Evolutionary conservation across 2,113 vertebrate species (phyloP).

Genomic region (Tichodroma muraria): DNA sequence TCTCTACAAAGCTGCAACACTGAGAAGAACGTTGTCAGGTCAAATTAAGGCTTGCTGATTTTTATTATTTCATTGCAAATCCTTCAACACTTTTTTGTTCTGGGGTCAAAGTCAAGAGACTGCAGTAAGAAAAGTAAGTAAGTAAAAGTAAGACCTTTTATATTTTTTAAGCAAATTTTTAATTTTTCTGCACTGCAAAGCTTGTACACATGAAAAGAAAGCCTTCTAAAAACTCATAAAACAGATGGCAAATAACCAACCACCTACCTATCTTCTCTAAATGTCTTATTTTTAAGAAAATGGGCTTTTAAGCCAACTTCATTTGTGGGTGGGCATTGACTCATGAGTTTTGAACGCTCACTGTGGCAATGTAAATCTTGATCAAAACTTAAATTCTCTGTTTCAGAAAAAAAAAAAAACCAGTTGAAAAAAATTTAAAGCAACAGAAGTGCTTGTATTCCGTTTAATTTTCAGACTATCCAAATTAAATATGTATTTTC

Average conservation of each 20-base stretch:
- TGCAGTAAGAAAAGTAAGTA: neutral
- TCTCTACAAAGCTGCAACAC: neutral
- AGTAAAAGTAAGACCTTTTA: too few species aligned
- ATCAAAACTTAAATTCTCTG: neutral
- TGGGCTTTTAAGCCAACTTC: slow-evolving; percentile 20
- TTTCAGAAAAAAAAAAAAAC: neutral
- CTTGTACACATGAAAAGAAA: slow-evolving; percentile 4
- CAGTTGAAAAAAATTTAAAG: neutral
- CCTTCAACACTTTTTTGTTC: neutral
- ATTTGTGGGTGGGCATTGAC: slow-evolving; percentile 51
- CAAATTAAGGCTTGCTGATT: neutral
- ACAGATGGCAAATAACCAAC: slow-evolving; percentile 53
- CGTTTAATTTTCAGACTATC: neutral
- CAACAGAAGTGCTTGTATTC: neutral
- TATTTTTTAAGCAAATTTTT: neutral
- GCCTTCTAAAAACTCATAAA: slow-evolving; percentile 7
- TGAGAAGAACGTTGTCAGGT: neutral
- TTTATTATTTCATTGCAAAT: neutral
- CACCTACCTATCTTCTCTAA: slow-evolving; percentile 36
- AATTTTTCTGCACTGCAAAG: neutral
- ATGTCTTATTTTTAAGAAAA: slow-evolving; percentile 59
- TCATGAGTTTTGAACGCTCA: slow-evolving; percentile 36
- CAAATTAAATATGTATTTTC: neutral
- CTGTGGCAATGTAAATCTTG: slow-evolving; percentile 3
- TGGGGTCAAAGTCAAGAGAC: neutral